Conservation (phyloP, 1,140 invertebrate species). For the Tyrophagus putrescentiae region DNA sequence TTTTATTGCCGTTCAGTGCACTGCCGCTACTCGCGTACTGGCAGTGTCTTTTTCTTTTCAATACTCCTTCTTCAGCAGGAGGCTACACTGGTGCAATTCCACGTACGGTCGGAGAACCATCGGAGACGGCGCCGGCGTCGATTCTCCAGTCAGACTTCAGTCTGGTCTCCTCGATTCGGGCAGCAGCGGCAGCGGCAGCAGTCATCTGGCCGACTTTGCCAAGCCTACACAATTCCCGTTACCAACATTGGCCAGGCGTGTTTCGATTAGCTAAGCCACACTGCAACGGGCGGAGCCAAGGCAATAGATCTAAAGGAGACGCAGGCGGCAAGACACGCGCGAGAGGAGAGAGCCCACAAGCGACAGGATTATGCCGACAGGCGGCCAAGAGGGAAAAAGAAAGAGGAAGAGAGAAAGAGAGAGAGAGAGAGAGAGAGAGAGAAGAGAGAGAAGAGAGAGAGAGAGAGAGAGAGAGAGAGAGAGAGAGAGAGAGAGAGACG, state of each 20-base stretch:
- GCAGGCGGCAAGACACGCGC: too few species aligned
- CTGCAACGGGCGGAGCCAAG: not conserved
- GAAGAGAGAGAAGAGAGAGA: too few species aligned
- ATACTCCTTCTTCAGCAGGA: not conserved
- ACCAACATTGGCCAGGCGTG: slow-evolving; percentile 10
- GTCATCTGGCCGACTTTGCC: not conserved
- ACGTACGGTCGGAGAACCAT: too few species aligned
- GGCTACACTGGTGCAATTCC: not conserved
- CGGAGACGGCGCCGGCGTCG: not conserved
- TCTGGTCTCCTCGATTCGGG: too few species aligned
- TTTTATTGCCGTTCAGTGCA: too few species aligned
- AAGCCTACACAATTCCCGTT: slow-evolving; percentile 14
- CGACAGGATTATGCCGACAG: slow-evolving; percentile 2
- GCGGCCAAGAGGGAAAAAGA: not conserved
- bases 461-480: too few species aligned
- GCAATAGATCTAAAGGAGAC: slow-evolving; percentile 1
- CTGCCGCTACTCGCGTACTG: too few species aligned
- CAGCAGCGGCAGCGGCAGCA: not conserved
- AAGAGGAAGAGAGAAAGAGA: not conserved
- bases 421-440: too few species aligned
- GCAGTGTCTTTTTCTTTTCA: too few species aligned
- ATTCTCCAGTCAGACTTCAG: too few species aligned
- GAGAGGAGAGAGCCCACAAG: not conserved
- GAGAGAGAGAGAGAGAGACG: too few species aligned
- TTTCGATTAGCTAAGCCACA: slow-evolving; percentile 7